These are phyloP conservation scores for Colletes latitarsis DNA, from an alignment of 1,140 invertebrate genomes.

Conservation along the genomic window DNA sequence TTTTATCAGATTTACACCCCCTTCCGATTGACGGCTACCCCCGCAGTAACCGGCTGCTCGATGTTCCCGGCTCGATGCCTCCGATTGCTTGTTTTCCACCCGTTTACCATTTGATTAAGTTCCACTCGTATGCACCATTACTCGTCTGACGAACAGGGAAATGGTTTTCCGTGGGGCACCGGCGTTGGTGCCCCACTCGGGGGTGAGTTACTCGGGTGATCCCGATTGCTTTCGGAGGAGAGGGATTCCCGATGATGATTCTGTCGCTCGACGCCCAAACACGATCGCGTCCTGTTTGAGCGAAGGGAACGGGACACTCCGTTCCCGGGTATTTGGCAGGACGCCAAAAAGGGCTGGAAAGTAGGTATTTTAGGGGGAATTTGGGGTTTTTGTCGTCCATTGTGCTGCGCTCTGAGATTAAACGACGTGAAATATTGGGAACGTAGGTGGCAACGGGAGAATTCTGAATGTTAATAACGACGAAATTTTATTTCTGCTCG, in stretches of 20 bases:
- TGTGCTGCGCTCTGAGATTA: no score
- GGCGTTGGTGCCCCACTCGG: neutral
- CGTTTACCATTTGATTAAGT: conserved; percentile 81
- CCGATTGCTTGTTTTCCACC: conserved; percentile 80
- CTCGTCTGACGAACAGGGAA: conserved; percentile 17
- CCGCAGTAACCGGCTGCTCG: conserved; percentile 35
- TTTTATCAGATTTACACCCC: conserved; percentile 80
- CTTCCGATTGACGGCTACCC: conserved; percentile 60
- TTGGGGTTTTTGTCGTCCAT: no score
- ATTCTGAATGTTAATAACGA: no score
- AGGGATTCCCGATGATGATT: neutral
- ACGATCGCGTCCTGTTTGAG: neutral
- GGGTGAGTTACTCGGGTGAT: neutral
- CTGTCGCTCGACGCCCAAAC: neutral
- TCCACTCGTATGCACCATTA: conserved; percentile 58
- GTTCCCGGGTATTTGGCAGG: no score
- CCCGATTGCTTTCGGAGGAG: neutral
- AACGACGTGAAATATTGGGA: no score
- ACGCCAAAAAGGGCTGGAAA: no score
- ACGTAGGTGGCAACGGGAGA: no score
- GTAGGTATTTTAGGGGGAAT: no score
- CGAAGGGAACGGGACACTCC: neutral
- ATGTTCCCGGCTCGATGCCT: conserved; percentile 62
- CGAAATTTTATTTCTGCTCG: neutral
- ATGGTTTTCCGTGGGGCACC: conserved; percentile 20